These are phyloP conservation scores for Pseudomyrmex dendroicus DNA, from an alignment of 1,140 invertebrate species.

Conservation along the genomic window DNA sequence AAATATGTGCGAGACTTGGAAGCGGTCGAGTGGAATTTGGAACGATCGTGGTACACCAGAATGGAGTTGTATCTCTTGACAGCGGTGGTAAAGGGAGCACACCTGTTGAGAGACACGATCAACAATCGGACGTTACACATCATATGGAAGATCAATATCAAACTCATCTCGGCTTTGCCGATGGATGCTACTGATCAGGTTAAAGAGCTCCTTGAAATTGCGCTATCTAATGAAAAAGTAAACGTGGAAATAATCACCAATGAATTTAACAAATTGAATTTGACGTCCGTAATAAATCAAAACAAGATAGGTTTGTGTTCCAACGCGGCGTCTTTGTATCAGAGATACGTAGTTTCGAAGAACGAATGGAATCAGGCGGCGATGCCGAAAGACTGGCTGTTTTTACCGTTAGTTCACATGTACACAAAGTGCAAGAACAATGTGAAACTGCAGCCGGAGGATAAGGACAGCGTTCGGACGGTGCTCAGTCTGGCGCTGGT, in stretches of 20 bases:
- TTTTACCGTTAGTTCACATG: constrained; percentile 87
- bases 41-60: constrained; percentile 81
- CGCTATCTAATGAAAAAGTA: constrained; percentile 73
- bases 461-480: constrained; percentile 71
- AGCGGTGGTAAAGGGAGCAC: constrained; percentile 70
- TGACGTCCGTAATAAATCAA: constrained; percentile 49
- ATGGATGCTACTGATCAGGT: constrained; percentile 70
- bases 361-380: constrained; percentile 80
- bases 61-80: constrained; percentile 77
- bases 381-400: constrained; percentile 89
- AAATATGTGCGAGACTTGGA: constrained; percentile 77
- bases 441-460: constrained; percentile 57
- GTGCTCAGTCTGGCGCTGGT: constrained; percentile 77
- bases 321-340: constrained; percentile 70
- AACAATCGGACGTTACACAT: constrained; percentile 57
- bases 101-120: constrained; percentile 31
- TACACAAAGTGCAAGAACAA: constrained; percentile 83
- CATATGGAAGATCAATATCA: constrained; percentile 80
- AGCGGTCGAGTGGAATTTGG: constrained; percentile 76
- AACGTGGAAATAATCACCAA: constrained; percentile 52
- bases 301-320: constrained; percentile 42
- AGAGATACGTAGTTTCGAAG: constrained; percentile 71
- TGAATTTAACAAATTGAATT: constrained; percentile 58
- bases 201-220: constrained; percentile 70
- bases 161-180: constrained; percentile 80